Percentiles rank a stretch among this genome's conserved stretches.
These are phyloP conservation scores for Mythimna impura DNA, from an alignment of 2,888 invertebrate genomes.

Conservation along the genomic window DNA sequence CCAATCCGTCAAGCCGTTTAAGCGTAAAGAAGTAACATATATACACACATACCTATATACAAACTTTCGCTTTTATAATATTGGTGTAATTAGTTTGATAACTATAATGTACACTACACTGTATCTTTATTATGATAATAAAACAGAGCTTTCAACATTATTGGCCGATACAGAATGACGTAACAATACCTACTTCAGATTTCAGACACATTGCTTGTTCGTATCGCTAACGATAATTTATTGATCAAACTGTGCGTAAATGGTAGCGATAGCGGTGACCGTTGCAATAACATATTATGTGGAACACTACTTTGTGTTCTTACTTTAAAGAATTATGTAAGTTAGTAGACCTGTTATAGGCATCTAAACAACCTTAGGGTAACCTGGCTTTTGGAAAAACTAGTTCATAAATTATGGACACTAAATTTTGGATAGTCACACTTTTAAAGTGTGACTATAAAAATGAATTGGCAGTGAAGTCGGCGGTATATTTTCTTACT, in stretches of 20 bases:
- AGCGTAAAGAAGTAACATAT: too few species aligned
- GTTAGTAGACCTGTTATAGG: neutral
- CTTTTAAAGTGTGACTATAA: constrained; percentile 1
- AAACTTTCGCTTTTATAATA: too few species aligned
- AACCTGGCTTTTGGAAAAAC: constrained; percentile 10
- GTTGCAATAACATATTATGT: constrained; percentile 8
- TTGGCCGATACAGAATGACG: constrained; percentile 4
- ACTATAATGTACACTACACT: too few species aligned
- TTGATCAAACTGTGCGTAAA: constrained; percentile 13
- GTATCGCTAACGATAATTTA: constrained; percentile 9
- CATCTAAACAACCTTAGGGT: neutral
- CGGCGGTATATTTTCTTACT: constrained; percentile 10
- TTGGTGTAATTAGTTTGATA: too few species aligned
- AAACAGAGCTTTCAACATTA: neutral
- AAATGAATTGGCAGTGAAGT: constrained; percentile 15
- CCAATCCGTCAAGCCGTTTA: too few species aligned
- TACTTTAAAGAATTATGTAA: constrained; percentile 4
- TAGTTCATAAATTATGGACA: neutral
- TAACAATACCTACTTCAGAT: constrained; percentile 1
- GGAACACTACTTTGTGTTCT: neutral
- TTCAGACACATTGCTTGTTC: constrained; percentile 2
- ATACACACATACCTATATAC: too few species aligned
- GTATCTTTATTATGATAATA: neutral
- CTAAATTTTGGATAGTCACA: too few species aligned
- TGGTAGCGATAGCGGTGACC: constrained; percentile 14